Evolutionary conservation across 1,140 invertebrate genomes (phyloP), one percentile per base, ranked within the genome.

Genomic region (Tetramorium parvispinum): DNA sequence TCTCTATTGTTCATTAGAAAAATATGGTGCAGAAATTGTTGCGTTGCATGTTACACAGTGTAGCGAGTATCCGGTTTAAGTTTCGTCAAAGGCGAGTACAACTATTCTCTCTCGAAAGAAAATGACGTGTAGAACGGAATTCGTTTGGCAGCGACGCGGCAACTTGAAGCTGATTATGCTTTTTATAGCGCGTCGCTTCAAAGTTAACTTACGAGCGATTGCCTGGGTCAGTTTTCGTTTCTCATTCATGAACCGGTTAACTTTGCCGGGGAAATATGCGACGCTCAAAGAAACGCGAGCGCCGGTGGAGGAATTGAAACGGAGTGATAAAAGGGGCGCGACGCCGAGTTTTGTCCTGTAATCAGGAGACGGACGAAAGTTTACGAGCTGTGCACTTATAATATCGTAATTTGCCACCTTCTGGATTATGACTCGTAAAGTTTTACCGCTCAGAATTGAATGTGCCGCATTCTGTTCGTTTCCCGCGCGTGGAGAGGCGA

Each of bases 351-450:
- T 3, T 4, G 40, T 16, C 4, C 21, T 37, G 32, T 3, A 18
- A 32, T 57, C 55, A 37, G 46, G 51, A 87, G 32, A 27, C 51
- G 53, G 49, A n/a, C 1, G 11, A 51, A 51, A 86, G 46, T 61
- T 63, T 86, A 68, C 11, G 18, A 77, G 53, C 27, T 32, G 32
- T 70, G 65, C 53, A 32, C 65, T 37, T 77, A 11, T 63, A 53
- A 87, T 32, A 53, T 57, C 43, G 70, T 87, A 81, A 87, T 27
- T 65, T 40, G 32, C 46, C 51, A 79, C 24, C 24, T 24, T 37
- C 24, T 27, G 53, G 43, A 70, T 63, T 86, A 71, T 81, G 66
- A 73, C n/a, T 57, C 75, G 66, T 87, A 59, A 82, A 87, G 49
- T 82, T 81, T 59, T 49, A 55, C 71, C 55, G n/a, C 24, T 8